Evolutionary conservation across 1,140 invertebrate genomes (phyloP), one percentile per base, ranked within the genome.

Genomic region (Drosophila kurseongensis): DNA sequence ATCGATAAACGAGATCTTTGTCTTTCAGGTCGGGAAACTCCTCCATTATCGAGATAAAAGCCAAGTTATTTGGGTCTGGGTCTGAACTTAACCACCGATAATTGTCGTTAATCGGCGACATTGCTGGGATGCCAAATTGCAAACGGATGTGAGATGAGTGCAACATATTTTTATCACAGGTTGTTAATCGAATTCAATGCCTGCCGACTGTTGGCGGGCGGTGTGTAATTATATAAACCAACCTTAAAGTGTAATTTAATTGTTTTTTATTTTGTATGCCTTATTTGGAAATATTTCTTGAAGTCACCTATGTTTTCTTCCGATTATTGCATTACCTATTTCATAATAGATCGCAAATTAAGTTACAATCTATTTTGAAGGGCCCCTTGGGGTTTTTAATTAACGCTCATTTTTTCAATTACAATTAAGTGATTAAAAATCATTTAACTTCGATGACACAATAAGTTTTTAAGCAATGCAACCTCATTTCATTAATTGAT

Each of bases 61-160:
- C 27, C 10, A 14, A 35, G 54, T 40, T 41, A 35, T 27, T 14
- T 32, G 38, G 35, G n/a, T 56, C 14, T 48, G 42, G 42, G 29
- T 18, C 52, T 56, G 51, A 16, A 16, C 50, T 12, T 23, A n/a
- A 41, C 38, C 62, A n/a, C 51, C 51, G 51, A 71, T 71, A 71
- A 71, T 71, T 71, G 65, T 14, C 29, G 32, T 32, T 71, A 71
- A 71, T 71, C 65, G 56, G 18, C 13, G 42, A 65, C 51, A 68
- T 66, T 29, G 60, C 47, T 66, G 60, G 18, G 60, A 68, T 71
- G 51, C 42, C 44, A 18, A 71, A 50, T 42, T 40, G 29, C 9
- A 35, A 50, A 18, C 67, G 67, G 67, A 71, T 71, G 67, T 58
- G 51, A 36, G 16, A 18, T 71, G 52, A 50, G 48, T 69, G 4